Evolutionary conservation across 2,113 vertebrate genomes (phyloP), one percentile per base, ranked within the genome.

Genomic region (Lampris incognitus): DNA sequence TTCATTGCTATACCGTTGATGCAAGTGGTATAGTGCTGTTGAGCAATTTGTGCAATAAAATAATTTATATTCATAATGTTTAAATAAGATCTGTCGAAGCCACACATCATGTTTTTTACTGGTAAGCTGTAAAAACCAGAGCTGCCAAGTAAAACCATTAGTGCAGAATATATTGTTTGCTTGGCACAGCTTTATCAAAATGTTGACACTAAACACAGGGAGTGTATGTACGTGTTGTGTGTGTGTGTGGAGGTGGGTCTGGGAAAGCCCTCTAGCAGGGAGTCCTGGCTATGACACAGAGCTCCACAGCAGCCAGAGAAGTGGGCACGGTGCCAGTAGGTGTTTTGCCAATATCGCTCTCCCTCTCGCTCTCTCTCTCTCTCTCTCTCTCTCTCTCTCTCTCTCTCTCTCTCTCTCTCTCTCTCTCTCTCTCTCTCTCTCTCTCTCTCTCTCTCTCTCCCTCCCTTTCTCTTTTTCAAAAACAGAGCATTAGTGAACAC

Each of bases 251-350:
- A 86, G 81, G 90, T 88, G 84, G 85, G 87, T 91, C 72, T 86
- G 90, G 93, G 92, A 89, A 93, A 94, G 86, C 94, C 93, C 92
- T 89, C 89, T 93, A 89, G 92, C 91, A 91, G 91, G 88, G 90
- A 92, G 90, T 91, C 88, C 91, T 92, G 91, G 81, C 87, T 58
- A 65, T 88, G 91, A 92, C 93, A 93, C 76, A 82, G 87, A 90
- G 81, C 87, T 87, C 82, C 79, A 84, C 87, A 90, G 87, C 88
- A 93, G 92, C 84, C 76, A 49, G 91, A 91, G 87, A 89, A 87
- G 87, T 82, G 78, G 93, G 93, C 92, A 80, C 60, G 0, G 76
- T 87, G 92, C 94, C 94, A 95, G 82, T 40, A 69, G 94, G 93
- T 91, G 13, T 37, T 44, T 42, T 11, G 92, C 94, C 93, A 94